Conservation (phyloP, 2,113 vertebrate species). For the Thunnus thynnus region DNA sequence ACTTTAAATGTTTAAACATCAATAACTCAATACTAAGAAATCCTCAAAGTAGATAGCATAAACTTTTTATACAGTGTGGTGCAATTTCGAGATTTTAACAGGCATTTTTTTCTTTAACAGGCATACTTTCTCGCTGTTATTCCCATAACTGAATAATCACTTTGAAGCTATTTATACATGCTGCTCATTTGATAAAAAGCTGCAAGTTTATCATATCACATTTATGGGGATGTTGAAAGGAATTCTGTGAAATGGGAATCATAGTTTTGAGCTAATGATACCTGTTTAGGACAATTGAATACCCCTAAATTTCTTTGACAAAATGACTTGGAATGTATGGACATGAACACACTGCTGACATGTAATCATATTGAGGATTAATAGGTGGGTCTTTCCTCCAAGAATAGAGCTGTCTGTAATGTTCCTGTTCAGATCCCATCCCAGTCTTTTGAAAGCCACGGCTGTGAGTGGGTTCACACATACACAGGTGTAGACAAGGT, state of each 20-base stretch:
- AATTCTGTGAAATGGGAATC: slow-evolving; percentile 2
- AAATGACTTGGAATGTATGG: slow-evolving; percentile 30
- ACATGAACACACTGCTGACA: background rate
- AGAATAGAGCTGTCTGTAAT: background rate
- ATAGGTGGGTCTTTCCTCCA: slow-evolving; percentile 1
- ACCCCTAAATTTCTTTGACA: background rate
- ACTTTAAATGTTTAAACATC: background rate
- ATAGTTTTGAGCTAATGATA: background rate
- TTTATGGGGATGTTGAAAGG: background rate
- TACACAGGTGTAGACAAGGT: slow-evolving; percentile 22
- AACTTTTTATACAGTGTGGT: background rate
- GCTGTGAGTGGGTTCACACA: background rate
- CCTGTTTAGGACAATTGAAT: slow-evolving; percentile 2
- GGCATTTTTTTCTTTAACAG: background rate
- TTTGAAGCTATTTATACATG: background rate
- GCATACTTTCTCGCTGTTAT: background rate
- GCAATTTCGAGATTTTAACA: background rate
- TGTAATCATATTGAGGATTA: background rate
- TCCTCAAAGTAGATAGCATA: background rate
- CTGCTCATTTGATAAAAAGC: background rate
- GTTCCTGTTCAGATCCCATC: slow-evolving; percentile 23
- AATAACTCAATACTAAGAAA: no score
- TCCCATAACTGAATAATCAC: slow-evolving; percentile 32
- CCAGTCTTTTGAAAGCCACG: slow-evolving; percentile 16
- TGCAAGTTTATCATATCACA: background rate